Conservation (phyloP, 1,140 invertebrate genomes). For the Dicyema japonicum region DNA sequence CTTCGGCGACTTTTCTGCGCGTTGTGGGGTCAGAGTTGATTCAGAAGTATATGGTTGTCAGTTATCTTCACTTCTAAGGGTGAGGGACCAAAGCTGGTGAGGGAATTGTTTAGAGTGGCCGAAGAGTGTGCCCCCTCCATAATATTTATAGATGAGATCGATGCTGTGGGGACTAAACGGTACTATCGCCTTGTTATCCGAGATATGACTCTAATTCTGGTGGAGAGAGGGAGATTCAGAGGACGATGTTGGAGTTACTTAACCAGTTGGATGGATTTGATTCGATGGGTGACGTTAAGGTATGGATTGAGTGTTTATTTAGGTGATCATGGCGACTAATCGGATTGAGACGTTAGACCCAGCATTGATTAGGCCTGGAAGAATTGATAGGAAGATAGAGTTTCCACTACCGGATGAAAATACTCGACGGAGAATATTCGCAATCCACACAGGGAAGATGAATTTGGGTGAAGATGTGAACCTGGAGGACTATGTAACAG, state of each 20-base stretch:
- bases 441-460: conserved; percentile 89
- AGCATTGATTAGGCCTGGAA: conserved; percentile 75
- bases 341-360: conserved; percentile 94
- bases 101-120: conserved; percentile 81
- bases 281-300: conserved; percentile 68
- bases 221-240: conserved; percentile 90
- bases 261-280: conserved; percentile 98
- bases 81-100: conserved; percentile 84
- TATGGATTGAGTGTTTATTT: conserved; percentile 11
- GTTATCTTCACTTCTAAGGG: too few relatives aligned
- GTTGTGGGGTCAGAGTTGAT: conserved; percentile 95
- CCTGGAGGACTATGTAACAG: conserved; percentile 81
- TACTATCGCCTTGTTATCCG: conserved; percentile 5
- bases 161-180: conserved; percentile 91
- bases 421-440: conserved; percentile 82
- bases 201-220: conserved; percentile 92
- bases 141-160: conserved; percentile 99
- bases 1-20: conserved; percentile 82
- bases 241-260: conserved; percentile 91
- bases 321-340: conserved; percentile 98
- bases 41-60: conserved; percentile 83
- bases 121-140: conserved; percentile 97
- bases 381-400: conserved; percentile 96
- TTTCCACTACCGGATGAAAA: conserved; percentile 96
- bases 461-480: conserved; percentile 83